Conservation (phyloP, 92 coral and sea anemone species). For the Palythoa grandis region DNA sequence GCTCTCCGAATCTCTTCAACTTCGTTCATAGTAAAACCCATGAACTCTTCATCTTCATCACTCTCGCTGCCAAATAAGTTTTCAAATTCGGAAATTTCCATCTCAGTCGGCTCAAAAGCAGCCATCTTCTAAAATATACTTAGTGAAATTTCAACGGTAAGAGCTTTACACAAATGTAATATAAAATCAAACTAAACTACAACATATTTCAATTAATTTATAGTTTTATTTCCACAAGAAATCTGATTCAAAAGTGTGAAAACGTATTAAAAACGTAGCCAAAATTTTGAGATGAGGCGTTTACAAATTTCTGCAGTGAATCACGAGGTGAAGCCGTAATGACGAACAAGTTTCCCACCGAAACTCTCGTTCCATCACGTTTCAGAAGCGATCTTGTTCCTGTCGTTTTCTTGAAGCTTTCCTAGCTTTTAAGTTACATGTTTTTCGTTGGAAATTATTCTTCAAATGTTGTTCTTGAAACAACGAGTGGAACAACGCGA, state of each 20-base stretch:
- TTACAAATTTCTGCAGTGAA: neutral
- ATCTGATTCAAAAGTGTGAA: neutral
- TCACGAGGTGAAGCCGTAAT: neutral
- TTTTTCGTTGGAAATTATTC: neutral
- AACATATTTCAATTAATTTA: neutral
- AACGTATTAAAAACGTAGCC: neutral
- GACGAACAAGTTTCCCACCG: neutral
- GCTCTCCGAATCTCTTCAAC: neutral
- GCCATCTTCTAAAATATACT: neutral
- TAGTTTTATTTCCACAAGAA: neutral
- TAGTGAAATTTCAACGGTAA: neutral
- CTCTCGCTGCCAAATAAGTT: neutral
- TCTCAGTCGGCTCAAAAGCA: neutral
- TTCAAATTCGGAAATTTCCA: neutral
- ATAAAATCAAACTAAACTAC: neutral
- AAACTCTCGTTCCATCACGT: neutral
- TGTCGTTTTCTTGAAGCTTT: neutral
- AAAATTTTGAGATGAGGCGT: neutral
- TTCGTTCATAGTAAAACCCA: neutral
- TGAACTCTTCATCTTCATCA: neutral
- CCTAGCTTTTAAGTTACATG: neutral
- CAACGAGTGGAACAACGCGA: neutral
- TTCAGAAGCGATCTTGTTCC: neutral
- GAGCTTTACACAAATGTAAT: neutral
- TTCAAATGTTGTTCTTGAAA: neutral